Base-by-base conservation (phyloP, 35 echinoderm and acorn worm species). In the Apostichopus parvimensis region DNA sequence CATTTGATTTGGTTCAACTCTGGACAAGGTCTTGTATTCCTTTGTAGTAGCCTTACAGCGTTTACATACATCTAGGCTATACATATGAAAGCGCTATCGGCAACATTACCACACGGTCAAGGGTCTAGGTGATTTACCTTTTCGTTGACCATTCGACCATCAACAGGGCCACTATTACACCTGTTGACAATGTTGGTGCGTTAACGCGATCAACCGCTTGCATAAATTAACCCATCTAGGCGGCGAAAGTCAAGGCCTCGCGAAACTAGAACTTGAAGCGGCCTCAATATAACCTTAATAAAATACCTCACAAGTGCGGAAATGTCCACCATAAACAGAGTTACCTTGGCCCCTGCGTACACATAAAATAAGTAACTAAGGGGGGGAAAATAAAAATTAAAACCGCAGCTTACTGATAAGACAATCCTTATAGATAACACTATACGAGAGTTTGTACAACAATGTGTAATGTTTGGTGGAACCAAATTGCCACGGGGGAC, bases 381-480 rank as follows among this genome's bases (percentile, higher is more conserved):
- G 34, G 34, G 34, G 34, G 34, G 34, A 45, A 45, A 45, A 45
- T 45, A 45, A 45, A 45, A 45, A 45, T 45, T 45, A 45, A 84
- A 84, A 84, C 81, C 81, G 54, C 81, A 84, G 52, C 8, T 21
- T 15, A 84, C 17, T n/a, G 56, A 84, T 58, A 84, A 84, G 81
- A 84, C 81, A 58, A 84, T 84, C 10, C 81, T n/a, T 75, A 75
- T 23, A 84, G 81, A 84, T 84, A 84, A 84, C 53, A 56, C n/a
- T 21, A 8, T 61, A 84, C 81, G 9, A 52, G 13, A 84, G 81
- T 84, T 84, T 84, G 81, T 84, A 84, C 81, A 84, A 84, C 56
- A 60, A 84, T 84, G 81, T 84, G 81, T 84, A 84, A 84, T 84
- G 81, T 84, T 84, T 84, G 81, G 56, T 84, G 52, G 81, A 52